Base-by-base conservation (phyloP, 2,113 vertebrate genomes). In the Vombatus ursinus region DNA sequence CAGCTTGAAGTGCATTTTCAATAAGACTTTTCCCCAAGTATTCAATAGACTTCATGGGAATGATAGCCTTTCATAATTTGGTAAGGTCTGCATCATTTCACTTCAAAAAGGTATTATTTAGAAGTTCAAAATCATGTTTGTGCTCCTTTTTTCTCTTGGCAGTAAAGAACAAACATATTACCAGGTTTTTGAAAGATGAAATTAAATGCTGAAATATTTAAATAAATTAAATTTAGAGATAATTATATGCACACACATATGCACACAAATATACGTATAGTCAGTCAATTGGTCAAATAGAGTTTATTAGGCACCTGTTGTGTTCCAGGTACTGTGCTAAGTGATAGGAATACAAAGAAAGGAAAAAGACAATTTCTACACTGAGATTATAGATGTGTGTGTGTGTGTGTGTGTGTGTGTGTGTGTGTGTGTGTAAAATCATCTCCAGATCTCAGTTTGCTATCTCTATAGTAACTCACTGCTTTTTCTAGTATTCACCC, bases 121-220 rank as follows among this genome's bases (percentile, higher is more conserved):
- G 68, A 96, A 95, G 90, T 94, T 14, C 0, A 6, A 90, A 90
- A 91, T 44, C 37, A 37, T 16, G 0, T 11, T 48, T 31, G n/a
- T 31, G 90, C n/a, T 68, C 52, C 89, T 91, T 92, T 91, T 44
- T 50, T 52, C 93, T 91, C 84, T n/a, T 0, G 52, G 61, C 96
- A 93, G 91, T 52, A 90, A 95, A 61, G 91, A 92, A 95, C 92
- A 77, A 49, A 12, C 14, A 50, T 84, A 5, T 94, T 92, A 28
- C 90, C 93, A 91, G 84, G 84, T 50, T 91, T 95, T 44, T 48
- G 47, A 94, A 96, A 97, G 91, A 93, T 91, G 94, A 96, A 96
- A 94, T 93, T 51, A 94, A 96, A 96, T 31, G 61, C 68, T 47
- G n/a, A 95, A 90, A 90, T 52, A 48, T 51, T 91, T 89, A 90